These are phyloP conservation scores for Sebastolobus altivelis DNA, from an alignment of 2,797 vertebrate genomes.

Conservation along the genomic window DNA sequence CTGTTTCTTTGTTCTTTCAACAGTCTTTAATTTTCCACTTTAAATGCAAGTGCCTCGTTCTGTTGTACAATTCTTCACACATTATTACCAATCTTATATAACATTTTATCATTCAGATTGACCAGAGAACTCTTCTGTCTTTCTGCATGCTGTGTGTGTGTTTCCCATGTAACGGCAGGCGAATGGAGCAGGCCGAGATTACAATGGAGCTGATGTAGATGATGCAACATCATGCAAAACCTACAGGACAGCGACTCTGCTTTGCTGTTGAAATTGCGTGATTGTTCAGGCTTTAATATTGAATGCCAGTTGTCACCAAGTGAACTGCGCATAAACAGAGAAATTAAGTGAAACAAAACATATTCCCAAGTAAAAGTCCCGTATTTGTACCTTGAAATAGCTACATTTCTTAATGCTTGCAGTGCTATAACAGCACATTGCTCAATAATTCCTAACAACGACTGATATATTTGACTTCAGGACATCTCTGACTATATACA, in stretches of 20 bases:
- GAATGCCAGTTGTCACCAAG: conserved; percentile 5
- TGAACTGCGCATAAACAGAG: background rate
- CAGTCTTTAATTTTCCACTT: background rate
- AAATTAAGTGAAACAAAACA: background rate
- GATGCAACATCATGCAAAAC: conserved; percentile 75
- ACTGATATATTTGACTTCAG: too few relatives aligned
- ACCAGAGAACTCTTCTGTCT: conserved; percentile 27
- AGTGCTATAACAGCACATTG: too few relatives aligned
- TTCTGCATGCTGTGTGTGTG: conserved; percentile 28
- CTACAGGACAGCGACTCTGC: conserved; percentile 28
- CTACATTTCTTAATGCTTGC: too few relatives aligned
- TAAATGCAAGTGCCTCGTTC: background rate
- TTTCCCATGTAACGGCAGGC: conserved; percentile 43
- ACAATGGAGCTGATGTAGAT: conserved; percentile 53
- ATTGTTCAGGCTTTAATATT: conserved; percentile 14
- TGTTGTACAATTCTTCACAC: background rate
- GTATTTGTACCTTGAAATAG: too few relatives aligned
- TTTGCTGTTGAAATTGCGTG: background rate
- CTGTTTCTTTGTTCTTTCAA: background rate
- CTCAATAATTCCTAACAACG: too few relatives aligned
- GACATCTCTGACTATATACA: too few relatives aligned
- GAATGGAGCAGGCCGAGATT: conserved; percentile 9
- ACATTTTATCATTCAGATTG: background rate
- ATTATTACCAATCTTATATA: background rate
- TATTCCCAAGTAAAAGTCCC: background rate